A percentile compares a stretch with the other conserved stretches of the same genome.
Conservation (phyloP, 2,113 vertebrate species). For the Anarrhichthys ocellatus region DNA sequence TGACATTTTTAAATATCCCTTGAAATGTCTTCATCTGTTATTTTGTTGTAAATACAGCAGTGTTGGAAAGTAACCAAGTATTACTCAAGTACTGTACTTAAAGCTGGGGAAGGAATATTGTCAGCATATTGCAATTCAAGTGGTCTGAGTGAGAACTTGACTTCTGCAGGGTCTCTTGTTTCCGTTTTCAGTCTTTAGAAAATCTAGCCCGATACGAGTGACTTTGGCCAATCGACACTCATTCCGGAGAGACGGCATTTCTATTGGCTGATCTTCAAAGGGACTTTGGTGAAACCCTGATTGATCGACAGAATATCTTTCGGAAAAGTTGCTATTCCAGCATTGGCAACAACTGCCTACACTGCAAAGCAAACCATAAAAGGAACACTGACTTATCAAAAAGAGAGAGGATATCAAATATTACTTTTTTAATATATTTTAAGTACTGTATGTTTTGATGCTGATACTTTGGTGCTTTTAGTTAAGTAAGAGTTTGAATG, state of each 20-base stretch:
- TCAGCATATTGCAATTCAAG: not conserved
- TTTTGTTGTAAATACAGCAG: not conserved
- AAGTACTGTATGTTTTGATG: too few relatives aligned
- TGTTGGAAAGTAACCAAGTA: not conserved
- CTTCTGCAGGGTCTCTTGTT: not conserved
- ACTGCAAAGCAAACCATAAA: too few relatives aligned
- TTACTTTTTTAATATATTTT: too few relatives aligned
- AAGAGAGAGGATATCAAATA: not conserved
- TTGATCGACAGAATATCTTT: not conserved
- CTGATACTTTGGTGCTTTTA: too few relatives aligned
- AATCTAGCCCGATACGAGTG: not conserved
- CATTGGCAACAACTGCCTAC: not conserved
- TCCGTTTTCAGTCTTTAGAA: not conserved
- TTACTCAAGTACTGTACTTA: not conserved
- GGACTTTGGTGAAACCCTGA: too few relatives aligned
- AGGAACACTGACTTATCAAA: not conserved
- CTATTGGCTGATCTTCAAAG: not conserved
- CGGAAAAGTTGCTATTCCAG: not conserved
- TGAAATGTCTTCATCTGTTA: not conserved
- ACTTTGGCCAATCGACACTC: not conserved
- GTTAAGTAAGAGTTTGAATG: too few relatives aligned
- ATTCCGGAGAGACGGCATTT: not conserved
- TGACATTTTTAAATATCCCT: not conserved
- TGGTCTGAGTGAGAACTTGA: not conserved
- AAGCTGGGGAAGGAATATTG: too few relatives aligned